A percentile compares a stretch with the other conserved stretches of the same genome.
Conservation (phyloP, 1,140 invertebrate genomes). For the Belonocnema kinseyi region DNA sequence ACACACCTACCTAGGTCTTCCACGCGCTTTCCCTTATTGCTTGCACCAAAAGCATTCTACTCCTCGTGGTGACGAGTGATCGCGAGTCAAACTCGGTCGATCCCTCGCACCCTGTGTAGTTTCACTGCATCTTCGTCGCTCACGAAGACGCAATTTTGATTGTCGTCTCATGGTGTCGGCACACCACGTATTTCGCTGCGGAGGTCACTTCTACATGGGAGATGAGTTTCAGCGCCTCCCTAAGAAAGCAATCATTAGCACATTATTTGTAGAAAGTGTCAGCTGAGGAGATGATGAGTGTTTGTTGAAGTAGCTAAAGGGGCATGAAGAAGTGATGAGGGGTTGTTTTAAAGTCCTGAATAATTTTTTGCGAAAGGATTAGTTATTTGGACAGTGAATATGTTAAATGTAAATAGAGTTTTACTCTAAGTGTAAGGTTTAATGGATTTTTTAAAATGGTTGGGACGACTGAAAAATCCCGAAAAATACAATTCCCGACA, state of each 20-base stretch:
- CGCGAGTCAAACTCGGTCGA: constrained; percentile 40
- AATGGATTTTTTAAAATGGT: too few species aligned
- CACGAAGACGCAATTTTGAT: constrained; percentile 36
- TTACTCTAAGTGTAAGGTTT: too few species aligned
- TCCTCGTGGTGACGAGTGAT: constrained; percentile 50
- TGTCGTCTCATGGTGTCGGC: background rate
- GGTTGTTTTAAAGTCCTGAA: background rate
- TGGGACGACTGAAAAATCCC: too few species aligned
- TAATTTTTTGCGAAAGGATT: background rate
- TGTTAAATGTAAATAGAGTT: too few species aligned
- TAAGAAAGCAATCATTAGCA: constrained; percentile 15
- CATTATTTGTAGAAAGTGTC: constrained; percentile 25
- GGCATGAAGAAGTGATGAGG: background rate
- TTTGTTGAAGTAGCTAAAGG: background rate
- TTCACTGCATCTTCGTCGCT: constrained; percentile 42
- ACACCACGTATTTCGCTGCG: constrained; percentile 13
- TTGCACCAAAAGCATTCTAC: constrained; percentile 45
- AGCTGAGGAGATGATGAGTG: constrained; percentile 16
- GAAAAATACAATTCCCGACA: too few species aligned
- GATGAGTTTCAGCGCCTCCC: background rate
- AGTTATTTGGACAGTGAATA: too few species aligned
- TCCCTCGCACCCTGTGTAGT: constrained; percentile 44
- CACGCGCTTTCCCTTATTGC: constrained; percentile 43
- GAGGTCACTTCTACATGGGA: background rate
- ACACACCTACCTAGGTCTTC: constrained; percentile 53